Percentiles rank a stretch among this genome's conserved stretches.
These are phyloP conservation scores for Amorpha juglandis DNA, from an alignment of 2,888 invertebrate genomes.

Conservation along the genomic window DNA sequence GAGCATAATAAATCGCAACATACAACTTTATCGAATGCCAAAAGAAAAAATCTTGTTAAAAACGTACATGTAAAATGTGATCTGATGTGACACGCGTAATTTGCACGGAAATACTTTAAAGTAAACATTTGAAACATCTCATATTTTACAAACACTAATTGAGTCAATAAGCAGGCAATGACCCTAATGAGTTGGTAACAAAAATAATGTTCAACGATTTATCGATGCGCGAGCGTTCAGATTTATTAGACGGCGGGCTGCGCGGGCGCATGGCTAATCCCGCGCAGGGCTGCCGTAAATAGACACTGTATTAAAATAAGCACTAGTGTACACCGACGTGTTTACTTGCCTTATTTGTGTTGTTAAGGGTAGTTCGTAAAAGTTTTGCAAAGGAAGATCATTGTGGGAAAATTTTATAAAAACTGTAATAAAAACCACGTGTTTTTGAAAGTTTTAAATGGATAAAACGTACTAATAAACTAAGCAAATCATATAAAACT, in stretches of 20 bases:
- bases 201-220: constrained; percentile 82
- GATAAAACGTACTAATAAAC: neutral
- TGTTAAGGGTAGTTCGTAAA: neutral
- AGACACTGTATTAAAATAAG: constrained; percentile 24
- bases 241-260: constrained; percentile 71
- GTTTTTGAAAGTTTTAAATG: no score
- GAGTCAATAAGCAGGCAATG: constrained; percentile 82
- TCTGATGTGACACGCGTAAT: constrained; percentile 62
- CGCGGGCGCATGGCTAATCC: constrained; percentile 69
- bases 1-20: neutral
- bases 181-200: constrained; percentile 83
- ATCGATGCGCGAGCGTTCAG: constrained; percentile 78
- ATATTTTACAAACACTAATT: constrained; percentile 71
- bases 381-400: neutral
- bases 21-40: neutral
- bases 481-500: no score
- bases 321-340: constrained; percentile 5
- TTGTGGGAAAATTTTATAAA: neutral
- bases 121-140: constrained; percentile 66
- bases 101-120: constrained; percentile 58
- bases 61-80: constrained; percentile 44
- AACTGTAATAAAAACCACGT: neutral
- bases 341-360: constrained; percentile 14
- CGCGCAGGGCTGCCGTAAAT: constrained; percentile 63
- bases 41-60: constrained; percentile 31